Conservation (phyloP, 2,888 invertebrate genomes). For the Diogma glabrata region DNA sequence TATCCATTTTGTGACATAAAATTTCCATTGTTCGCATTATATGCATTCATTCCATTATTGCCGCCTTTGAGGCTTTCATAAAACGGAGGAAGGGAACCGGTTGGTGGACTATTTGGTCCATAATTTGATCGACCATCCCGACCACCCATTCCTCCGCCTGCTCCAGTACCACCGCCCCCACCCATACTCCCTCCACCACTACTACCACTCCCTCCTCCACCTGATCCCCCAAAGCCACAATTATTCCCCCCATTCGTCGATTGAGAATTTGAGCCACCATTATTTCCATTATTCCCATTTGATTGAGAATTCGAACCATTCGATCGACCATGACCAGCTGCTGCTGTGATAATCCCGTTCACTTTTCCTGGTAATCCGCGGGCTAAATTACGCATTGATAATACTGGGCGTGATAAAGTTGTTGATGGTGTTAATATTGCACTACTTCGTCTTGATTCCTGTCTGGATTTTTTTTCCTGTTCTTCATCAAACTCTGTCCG, state of each 20-base stretch:
- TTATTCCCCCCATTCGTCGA: no score
- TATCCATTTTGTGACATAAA: slow-evolving; percentile 52
- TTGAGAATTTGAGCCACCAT: slow-evolving; percentile 27
- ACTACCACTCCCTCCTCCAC: slow-evolving; percentile 41
- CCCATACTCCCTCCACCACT: slow-evolving; percentile 43
- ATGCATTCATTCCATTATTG: slow-evolving; percentile 53
- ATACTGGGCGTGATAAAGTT: slow-evolving; percentile 29
- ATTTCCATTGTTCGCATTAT: slow-evolving; percentile 50
- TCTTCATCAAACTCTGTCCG: slow-evolving; percentile 39
- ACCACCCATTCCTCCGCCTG: slow-evolving; percentile 66
- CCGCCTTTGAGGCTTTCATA: slow-evolving; percentile 77
- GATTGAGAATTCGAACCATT: slow-evolving; percentile 45
- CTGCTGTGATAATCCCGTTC: slow-evolving; percentile 56
- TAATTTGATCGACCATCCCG: slow-evolving; percentile 76
- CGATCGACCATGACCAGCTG: slow-evolving; percentile 68
- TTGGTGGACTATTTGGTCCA: slow-evolving; percentile 78
- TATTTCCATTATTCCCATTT: slow-evolving; percentile 35
- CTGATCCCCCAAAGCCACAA: slow-evolving; percentile 26
- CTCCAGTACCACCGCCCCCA: slow-evolving; percentile 52
- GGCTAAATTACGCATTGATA: slow-evolving; percentile 42
- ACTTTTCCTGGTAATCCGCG: slow-evolving; percentile 43
- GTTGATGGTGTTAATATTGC: slow-evolving; percentile 40
- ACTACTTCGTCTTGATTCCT: slow-evolving; percentile 55
- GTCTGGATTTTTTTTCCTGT: slow-evolving; percentile 52
- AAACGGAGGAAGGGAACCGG: slow-evolving; percentile 78